Evolutionary conservation across 2,797 vertebrate genomes (phyloP).

Genomic region (Amblyraja radiata): DNA sequence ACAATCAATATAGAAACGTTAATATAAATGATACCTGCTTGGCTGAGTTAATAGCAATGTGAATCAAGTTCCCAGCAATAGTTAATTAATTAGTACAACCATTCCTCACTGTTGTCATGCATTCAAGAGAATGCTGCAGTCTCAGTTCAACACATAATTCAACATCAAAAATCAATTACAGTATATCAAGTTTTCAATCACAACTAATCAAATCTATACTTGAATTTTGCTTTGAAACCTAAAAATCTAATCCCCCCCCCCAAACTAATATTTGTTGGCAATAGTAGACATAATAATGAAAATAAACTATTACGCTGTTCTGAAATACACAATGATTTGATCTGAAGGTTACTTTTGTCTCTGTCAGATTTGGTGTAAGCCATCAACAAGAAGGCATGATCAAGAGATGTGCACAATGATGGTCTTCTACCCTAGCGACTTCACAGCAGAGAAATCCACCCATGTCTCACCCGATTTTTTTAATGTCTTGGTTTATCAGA

Average conservation of each 20-base stretch:
- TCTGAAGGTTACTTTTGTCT: not conserved
- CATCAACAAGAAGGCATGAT: not conserved
- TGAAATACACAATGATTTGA: not conserved
- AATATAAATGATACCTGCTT: not conserved
- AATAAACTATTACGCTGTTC: not conserved
- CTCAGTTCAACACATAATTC: not conserved
- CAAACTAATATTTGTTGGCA: not conserved
- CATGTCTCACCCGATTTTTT: not conserved
- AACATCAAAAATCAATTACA: not conserved
- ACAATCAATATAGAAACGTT: not conserved
- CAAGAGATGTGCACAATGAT: not conserved
- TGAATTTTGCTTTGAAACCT: not conserved
- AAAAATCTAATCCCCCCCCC: no score
- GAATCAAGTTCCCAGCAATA: not conserved
- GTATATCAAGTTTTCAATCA: not conserved
- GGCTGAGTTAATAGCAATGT: not conserved
- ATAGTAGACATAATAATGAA: not conserved
- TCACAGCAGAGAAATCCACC: not conserved
- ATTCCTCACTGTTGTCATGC: not conserved
- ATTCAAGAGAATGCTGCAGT: not conserved
- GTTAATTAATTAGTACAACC: not conserved
- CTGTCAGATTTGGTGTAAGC: not conserved
- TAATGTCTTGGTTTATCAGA: not conserved
- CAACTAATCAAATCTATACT: not conserved
- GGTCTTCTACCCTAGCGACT: not conserved